phyloP scores from a whole-genome alignment of 2,888 invertebrate genomes.

The Leptopilina drosophilae region DNA sequence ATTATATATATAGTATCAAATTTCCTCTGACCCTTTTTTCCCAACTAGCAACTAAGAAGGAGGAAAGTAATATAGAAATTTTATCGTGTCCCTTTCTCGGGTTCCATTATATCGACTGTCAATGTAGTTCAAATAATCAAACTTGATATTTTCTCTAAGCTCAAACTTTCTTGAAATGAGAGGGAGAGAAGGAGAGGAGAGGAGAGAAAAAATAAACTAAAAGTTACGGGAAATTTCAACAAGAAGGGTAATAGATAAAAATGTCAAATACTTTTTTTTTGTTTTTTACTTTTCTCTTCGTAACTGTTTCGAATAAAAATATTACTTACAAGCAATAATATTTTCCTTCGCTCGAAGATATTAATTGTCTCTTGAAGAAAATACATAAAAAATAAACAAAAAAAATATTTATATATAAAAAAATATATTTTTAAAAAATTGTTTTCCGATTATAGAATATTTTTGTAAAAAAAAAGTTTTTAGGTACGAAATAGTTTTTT shows the following conservation, averaged over 20 bases:
- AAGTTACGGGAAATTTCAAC: background rate
- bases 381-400: background rate
- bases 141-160: conserved; percentile 9
- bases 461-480: background rate
- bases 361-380: background rate
- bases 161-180: background rate
- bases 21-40: background rate
- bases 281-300: too few relatives aligned
- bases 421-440: too few relatives aligned
- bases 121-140: background rate
- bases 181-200: too few relatives aligned
- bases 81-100: background rate
- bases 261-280: background rate
- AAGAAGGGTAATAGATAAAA: background rate
- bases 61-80: background rate
- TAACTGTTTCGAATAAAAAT: background rate
- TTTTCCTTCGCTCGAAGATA: background rate
- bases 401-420: background rate
- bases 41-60: background rate
- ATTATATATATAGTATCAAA: background rate
- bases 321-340: background rate
- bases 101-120: conserved; percentile 9
- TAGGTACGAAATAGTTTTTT: background rate
- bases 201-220: background rate
- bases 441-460: too few relatives aligned